Conservation (phyloP, 2,113 vertebrate genomes). For the Thryonomys swinderianus region DNA sequence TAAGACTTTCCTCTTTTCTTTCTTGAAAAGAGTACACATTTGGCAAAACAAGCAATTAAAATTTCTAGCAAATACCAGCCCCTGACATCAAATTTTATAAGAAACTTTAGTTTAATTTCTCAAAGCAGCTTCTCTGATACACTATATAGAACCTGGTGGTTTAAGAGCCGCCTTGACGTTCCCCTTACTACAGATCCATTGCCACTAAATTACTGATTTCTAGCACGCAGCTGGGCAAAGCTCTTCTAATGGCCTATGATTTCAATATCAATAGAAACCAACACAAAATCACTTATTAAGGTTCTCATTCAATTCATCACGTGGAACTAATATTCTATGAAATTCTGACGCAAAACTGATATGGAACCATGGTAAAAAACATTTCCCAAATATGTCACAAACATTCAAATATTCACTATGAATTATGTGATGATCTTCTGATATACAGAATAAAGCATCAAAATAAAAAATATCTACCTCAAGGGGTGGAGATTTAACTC, state of each 20-base stretch:
- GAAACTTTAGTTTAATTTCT: not conserved
- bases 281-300: not conserved
- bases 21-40: slow-evolving; percentile 28
- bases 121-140: slow-evolving; percentile 3
- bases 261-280: not conserved
- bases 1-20: not conserved
- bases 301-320: slow-evolving; percentile 16
- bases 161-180: not conserved
- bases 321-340: slow-evolving; percentile 50
- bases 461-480: not conserved
- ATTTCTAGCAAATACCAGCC: not conserved
- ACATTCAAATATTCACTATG: not conserved
- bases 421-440: not conserved
- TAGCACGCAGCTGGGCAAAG: not conserved
- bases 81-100: slow-evolving; percentile 14
- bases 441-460: not conserved
- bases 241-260: not conserved
- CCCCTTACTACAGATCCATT: not conserved
- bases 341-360: slow-evolving; percentile 28
- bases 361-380: slow-evolving; percentile 33
- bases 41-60: slow-evolving; percentile 29
- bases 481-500: too few species aligned
- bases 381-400: slow-evolving; percentile 20
- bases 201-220: not conserved
- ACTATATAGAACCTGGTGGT: not conserved